Percentiles rank a stretch among this genome's conserved stretches.
Conservation (phyloP, 2,888 invertebrate genomes). For the Lamproptera curius region DNA sequence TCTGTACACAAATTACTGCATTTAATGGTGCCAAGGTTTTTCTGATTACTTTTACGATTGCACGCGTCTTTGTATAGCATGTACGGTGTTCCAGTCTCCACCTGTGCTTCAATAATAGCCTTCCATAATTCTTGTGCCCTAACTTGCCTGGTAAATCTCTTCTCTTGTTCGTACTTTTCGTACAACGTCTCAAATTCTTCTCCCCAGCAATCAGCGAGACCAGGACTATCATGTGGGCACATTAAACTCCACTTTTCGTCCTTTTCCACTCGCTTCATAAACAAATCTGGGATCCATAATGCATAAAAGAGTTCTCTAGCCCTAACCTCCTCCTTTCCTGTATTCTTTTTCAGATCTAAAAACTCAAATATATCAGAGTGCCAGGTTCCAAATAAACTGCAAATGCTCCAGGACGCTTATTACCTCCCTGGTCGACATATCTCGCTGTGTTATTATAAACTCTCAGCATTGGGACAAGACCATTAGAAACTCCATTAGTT, state of each 20-base stretch:
- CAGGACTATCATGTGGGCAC: slow-evolving; percentile 97
- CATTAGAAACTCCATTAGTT: slow-evolving; percentile 96
- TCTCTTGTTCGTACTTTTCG: slow-evolving; percentile 89
- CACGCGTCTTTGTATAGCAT: slow-evolving; percentile 98
- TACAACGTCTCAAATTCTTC: slow-evolving; percentile 95
- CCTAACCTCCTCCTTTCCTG: slow-evolving; percentile 95
- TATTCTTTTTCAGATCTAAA: slow-evolving; percentile 95
- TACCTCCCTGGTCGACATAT: slow-evolving; percentile 98
- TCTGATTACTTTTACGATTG: slow-evolving; percentile 97
- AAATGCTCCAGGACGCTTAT: slow-evolving; percentile 98
- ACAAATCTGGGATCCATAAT: slow-evolving; percentile 98
- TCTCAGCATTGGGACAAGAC: slow-evolving; percentile 95
- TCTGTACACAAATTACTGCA: slow-evolving; percentile 99
- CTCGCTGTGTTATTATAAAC: slow-evolving; percentile 97
- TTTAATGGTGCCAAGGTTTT: slow-evolving; percentile 98
- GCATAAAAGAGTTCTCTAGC: slow-evolving; percentile 98
- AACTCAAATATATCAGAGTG: slow-evolving; percentile 98
- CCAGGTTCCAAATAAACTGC: slow-evolving; percentile 99
- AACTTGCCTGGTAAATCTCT: slow-evolving; percentile 81
- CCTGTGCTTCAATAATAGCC: slow-evolving; percentile 95
- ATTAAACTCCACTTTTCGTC: slow-evolving; percentile 95
- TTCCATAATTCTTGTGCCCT: slow-evolving; percentile 95
- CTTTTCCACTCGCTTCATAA: slow-evolving; percentile 95
- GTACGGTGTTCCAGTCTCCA: slow-evolving; percentile 98
- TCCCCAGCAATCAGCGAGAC: slow-evolving; percentile 95